These are phyloP conservation scores for Phylloscopus collybita DNA, from an alignment of 2,797 vertebrate genomes.

Conservation along the genomic window DNA sequence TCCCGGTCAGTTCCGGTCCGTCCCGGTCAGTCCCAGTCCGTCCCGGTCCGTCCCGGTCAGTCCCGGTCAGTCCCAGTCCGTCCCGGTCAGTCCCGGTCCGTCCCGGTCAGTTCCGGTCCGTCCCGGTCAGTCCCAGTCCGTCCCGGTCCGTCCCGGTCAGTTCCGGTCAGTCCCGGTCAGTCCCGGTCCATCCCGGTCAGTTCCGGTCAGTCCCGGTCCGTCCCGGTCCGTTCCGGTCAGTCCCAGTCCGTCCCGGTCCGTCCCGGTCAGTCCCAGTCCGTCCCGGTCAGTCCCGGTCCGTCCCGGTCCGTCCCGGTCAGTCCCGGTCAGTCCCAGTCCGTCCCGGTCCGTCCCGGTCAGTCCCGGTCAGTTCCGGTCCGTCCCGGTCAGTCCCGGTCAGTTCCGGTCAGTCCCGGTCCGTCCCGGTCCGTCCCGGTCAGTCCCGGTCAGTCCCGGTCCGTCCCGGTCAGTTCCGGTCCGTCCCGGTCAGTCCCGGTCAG, in stretches of 20 bases:
- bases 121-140: neutral
- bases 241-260: neutral
- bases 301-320: neutral
- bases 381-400: no score
- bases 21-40: no score
- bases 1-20: no score
- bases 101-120: neutral
- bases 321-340: neutral
- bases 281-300: neutral
- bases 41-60: neutral
- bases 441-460: neutral
- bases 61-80: neutral
- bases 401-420: neutral
- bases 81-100: neutral
- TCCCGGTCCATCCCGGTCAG: neutral
- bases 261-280: no score
- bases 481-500: no score
- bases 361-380: neutral
- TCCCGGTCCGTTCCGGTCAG: neutral
- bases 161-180: neutral
- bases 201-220: neutral
- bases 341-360: neutral
- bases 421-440: rapidly evolving
- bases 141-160: neutral
- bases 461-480: neutral